Base-by-base conservation (phyloP, 1,140 invertebrate species). In the Heliothis virescens region DNA sequence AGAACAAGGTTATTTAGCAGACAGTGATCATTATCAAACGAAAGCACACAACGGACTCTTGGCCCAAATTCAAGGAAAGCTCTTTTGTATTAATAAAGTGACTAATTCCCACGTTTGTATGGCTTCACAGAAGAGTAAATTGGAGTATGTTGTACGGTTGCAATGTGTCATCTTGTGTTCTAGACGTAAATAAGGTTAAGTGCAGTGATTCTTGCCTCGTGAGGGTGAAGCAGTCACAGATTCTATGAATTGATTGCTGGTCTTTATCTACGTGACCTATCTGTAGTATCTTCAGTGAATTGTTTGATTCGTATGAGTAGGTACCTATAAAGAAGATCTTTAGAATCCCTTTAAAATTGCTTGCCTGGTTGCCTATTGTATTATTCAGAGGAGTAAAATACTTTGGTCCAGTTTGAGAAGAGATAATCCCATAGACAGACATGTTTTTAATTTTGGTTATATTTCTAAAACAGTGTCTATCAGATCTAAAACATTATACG, bases 21-120 rank as follows among this genome's bases (percentile, higher is more conserved):
- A 59, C 53, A 74, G 21, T 41, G 41, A 74, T 74, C 9, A 74
- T 60, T 41, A 74, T 60, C 55, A 74, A 74, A 57, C 9, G 55
- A 74, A 74, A 74, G 72, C 47, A 74, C 34, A 21, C 53, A 57
- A 60, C 57, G 72, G 72, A 74, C 21, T 74, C 34, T 74, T 74
- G 41, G 72, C 55, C 72, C 72, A 74, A 74, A 47, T 74, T 48
- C 53, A 74, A 74, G 26, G 72, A 62, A 62, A 59, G 15, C 41
- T 18, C 16, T n/a, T 59, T 48, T 50, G 57, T 47, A 15, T 57
- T 16, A 34, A 72, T 57, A 11, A 63, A 69, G 63, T 57, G 69
- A 72, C 69, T 72, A 72, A 72, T 57, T 72, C 69, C 7, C 69
- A 72, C 69, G 52, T 57, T n/a, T 4, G 15, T 21, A 47, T 55